Evolutionary conservation across 2,888 invertebrate genomes (phyloP).

Genomic region (Stenolophus ochropezus): DNA sequence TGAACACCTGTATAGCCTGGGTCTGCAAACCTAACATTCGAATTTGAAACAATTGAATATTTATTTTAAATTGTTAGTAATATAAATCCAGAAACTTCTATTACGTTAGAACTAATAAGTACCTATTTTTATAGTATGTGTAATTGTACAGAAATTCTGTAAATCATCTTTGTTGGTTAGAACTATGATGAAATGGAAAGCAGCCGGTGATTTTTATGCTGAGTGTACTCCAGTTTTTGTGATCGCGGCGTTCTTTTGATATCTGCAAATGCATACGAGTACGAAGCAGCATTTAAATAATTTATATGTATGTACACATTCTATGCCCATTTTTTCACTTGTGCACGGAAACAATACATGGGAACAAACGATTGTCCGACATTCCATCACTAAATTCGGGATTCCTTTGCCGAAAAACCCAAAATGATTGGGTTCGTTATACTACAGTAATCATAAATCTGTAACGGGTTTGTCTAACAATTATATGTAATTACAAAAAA

Average conservation of each 20-base stretch:
- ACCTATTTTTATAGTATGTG: too few species aligned
- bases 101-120: too few species aligned
- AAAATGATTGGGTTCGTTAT: too few species aligned
- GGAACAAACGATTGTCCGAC: conserved; percentile 61
- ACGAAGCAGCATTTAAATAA: conserved; percentile 72
- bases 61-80: too few species aligned
- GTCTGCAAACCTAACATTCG: too few species aligned
- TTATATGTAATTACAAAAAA: too few species aligned
- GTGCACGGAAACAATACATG: conserved; percentile 69
- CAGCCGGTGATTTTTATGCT: conserved; percentile 20
- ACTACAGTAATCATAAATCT: too few species aligned
- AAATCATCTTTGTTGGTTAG: neutral
- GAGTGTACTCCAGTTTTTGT: conserved; percentile 72
- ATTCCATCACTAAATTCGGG: conserved; percentile 11
- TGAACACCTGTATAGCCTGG: too few species aligned
- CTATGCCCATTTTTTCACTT: conserved; percentile 71
- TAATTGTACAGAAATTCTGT: neutral
- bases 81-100: too few species aligned
- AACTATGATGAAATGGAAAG: neutral
- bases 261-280: conserved; percentile 72
- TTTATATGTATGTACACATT: conserved; percentile 73
- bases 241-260: conserved; percentile 71
- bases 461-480: too few species aligned
- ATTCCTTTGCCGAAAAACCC: neutral
- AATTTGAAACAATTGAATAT: too few species aligned